Evolutionary conservation across 37 sponge, comb jelly and placozoan species (phyloP).

Genomic region (Amphimedon queenslandica): DNA sequence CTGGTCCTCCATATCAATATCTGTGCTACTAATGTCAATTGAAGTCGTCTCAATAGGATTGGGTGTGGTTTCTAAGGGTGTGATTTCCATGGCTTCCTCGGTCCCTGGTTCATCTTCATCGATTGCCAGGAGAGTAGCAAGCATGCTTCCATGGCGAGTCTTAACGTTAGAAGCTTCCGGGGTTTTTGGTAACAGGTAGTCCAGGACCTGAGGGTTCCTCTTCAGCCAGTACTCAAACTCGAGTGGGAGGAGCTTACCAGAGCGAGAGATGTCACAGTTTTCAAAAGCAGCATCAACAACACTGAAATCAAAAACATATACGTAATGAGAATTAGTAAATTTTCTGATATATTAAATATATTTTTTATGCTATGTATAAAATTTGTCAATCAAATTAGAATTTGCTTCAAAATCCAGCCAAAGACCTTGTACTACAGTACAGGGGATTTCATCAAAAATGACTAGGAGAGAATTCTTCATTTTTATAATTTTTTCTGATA

Average conservation of each 20-base stretch:
- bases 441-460: too few species aligned
- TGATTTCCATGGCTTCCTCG: background rate
- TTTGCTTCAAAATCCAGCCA: too few species aligned
- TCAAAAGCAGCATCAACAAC: constrained; percentile 80
- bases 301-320: constrained; percentile 7
- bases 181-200: constrained; percentile 34
- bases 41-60: too few species aligned
- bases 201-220: constrained; percentile 72
- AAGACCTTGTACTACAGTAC: too few species aligned
- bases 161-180: background rate
- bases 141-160: too few species aligned
- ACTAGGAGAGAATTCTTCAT: too few species aligned
- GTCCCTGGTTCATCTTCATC: background rate
- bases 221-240: constrained; percentile 92
- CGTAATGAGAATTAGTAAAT: too few species aligned
- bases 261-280: constrained; percentile 79
- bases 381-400: too few species aligned
- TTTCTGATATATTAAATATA: too few species aligned
- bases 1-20: background rate
- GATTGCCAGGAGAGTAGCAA: background rate
- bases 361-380: too few species aligned
- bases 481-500: too few species aligned
- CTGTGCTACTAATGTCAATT: too few species aligned
- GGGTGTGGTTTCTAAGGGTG: background rate
- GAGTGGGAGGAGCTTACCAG: constrained; percentile 71